Percentiles rank a stretch among this genome's conserved stretches.
Conservation (phyloP, 2,888 invertebrate genomes). For the Drosophila pegasa region DNA sequence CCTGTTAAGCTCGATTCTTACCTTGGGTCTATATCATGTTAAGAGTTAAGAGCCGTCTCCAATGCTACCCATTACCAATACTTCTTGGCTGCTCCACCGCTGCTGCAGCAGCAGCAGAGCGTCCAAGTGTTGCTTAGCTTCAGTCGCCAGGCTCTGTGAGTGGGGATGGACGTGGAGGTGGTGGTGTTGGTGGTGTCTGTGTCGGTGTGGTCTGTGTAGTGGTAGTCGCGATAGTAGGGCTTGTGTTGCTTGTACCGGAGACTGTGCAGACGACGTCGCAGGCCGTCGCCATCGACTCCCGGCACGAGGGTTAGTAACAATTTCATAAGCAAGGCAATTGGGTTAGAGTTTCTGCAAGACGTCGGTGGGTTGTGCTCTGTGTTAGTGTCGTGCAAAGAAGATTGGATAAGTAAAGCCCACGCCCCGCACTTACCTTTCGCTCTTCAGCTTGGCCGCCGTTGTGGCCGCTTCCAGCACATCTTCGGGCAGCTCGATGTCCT, state of each 20-base stretch:
- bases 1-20: conserved; percentile 37
- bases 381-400: conserved; percentile 55
- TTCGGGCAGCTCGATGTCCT: conserved; percentile 83
- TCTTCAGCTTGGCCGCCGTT: conserved; percentile 80
- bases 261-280: conserved; percentile 54
- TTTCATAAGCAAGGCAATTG: conserved; percentile 76
- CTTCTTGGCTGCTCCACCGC: conserved; percentile 50
- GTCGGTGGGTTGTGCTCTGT: conserved; percentile 32
- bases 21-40: conserved; percentile 69
- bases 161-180: conserved; percentile 20
- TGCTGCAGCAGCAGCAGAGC: conserved; percentile 68
- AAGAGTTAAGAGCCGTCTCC: conserved; percentile 43
- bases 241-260: conserved; percentile 35
- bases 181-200: conserved; percentile 28
- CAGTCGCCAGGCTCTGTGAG: conserved; percentile 20
- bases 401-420: neutral
- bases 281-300: conserved; percentile 49
- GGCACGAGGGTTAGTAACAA: conserved; percentile 82
- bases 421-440: conserved; percentile 85
- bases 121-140: conserved; percentile 52
- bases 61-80: conserved; percentile 66
- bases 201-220: conserved; percentile 56
- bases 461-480: conserved; percentile 81
- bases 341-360: conserved; percentile 79
- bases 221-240: conserved; percentile 53